These are phyloP conservation scores for Thaleichthys pacificus DNA, from an alignment of 2,797 vertebrate species.

Conservation along the genomic window DNA sequence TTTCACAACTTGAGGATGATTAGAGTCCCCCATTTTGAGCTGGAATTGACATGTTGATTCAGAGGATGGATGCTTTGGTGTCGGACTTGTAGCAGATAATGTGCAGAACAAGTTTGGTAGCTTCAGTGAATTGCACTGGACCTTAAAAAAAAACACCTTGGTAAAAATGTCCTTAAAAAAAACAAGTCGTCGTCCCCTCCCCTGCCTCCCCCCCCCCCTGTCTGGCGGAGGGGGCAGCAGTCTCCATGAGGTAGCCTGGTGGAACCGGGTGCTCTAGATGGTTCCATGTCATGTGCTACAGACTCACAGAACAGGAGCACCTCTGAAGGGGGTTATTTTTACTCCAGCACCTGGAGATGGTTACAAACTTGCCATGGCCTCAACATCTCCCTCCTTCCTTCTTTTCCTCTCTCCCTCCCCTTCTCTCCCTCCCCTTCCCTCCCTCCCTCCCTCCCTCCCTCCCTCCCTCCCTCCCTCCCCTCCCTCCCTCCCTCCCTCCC, in stretches of 20 bases:
- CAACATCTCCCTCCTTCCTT: conserved; percentile 67
- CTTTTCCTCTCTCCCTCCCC: too few relatives aligned
- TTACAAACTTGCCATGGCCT: conserved; percentile 75
- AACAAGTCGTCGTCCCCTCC: too few relatives aligned
- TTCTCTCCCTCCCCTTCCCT: too few relatives aligned
- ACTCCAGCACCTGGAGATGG: conserved; percentile 87
- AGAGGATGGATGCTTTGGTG: conserved; percentile 13
- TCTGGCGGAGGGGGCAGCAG: conserved; percentile 13
- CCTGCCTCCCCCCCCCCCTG: too few relatives aligned
- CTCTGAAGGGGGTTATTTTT: conserved; percentile 83
- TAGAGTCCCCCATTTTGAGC: too few relatives aligned
- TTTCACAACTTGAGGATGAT: neutral
- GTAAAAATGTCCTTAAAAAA: too few relatives aligned
- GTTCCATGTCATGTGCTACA: conserved; percentile 75
- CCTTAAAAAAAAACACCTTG: too few relatives aligned
- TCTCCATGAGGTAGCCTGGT: conserved; percentile 41
- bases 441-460: too few relatives aligned
- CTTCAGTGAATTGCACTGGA: too few relatives aligned
- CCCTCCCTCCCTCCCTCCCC: too few relatives aligned
- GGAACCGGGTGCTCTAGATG: conserved; percentile 77
- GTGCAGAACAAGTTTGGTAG: neutral
- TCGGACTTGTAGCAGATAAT: neutral
- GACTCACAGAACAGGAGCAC: conserved; percentile 70
- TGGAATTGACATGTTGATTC: neutral
- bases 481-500: conserved; percentile 59